A percentile compares a stretch with the other conserved stretches of the same genome.
These are phyloP conservation scores for Tadarida brasiliensis DNA, from an alignment of 2,797 vertebrate genomes.

Conservation along the genomic window DNA sequence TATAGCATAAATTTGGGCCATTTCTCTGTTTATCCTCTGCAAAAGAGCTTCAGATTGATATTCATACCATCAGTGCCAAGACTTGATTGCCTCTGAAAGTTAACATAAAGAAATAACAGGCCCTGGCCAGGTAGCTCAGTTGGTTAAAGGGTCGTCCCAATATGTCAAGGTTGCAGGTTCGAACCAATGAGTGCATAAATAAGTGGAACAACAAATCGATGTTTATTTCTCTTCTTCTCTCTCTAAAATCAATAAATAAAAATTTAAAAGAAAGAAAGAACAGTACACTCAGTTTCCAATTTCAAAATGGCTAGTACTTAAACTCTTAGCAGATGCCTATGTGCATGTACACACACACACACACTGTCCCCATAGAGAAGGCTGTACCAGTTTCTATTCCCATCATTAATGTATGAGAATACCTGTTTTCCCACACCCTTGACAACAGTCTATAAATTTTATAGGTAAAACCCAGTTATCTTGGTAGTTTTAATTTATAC, in stretches of 20 bases:
- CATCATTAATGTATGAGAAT: slow-evolving; percentile 25
- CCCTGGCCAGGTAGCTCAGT: neutral
- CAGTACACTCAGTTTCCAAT: neutral
- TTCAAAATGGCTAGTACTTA: neutral
- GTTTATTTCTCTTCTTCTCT: neutral
- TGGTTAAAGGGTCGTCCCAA: neutral
- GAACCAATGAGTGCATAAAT: neutral
- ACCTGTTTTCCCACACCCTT: neutral
- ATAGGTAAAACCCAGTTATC: slow-evolving; percentile 39
- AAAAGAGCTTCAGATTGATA: neutral
- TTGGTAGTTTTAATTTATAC: slow-evolving; percentile 42
- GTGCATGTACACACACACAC: neutral
- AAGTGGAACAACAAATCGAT: neutral
- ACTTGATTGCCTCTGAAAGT: slow-evolving; percentile 5
- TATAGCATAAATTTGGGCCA: neutral
- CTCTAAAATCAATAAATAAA: neutral
- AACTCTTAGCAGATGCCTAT: neutral
- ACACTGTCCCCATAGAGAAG: neutral
- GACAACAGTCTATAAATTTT: neutral
- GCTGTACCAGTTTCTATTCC: neutral
- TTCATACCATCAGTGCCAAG: neutral
- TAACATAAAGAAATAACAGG: neutral
- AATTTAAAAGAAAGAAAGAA: neutral
- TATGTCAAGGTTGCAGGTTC: neutral
- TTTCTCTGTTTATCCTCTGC: neutral